These are phyloP conservation scores for Megalops cyprinoides DNA, from an alignment of 2,797 vertebrate species.

Conservation along the genomic window DNA sequence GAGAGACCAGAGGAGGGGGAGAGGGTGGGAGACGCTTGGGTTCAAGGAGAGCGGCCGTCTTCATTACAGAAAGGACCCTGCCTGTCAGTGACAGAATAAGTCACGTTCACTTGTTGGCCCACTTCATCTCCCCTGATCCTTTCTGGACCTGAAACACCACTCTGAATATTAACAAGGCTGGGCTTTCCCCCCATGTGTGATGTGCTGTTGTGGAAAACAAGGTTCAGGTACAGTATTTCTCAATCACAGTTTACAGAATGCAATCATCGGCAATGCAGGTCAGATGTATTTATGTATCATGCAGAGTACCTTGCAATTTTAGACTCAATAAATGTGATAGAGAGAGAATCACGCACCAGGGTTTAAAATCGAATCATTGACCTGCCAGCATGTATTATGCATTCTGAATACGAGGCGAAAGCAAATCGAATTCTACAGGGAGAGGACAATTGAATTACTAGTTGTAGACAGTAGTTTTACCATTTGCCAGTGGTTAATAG, in stretches of 20 bases:
- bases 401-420: not conserved
- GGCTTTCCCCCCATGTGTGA: slow-evolving; percentile 15
- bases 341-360: not conserved
- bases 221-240: slow-evolving; percentile 48
- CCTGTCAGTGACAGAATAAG: slow-evolving; percentile 25
- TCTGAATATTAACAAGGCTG: slow-evolving; percentile 58
- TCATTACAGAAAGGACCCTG: slow-evolving; percentile 6
- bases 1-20: not conserved
- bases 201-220: slow-evolving; percentile 32
- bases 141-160: slow-evolving; percentile 43
- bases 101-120: slow-evolving; percentile 39
- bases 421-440: not conserved
- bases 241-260: slow-evolving; percentile 49
- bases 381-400: slow-evolving; percentile 6
- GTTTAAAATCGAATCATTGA: slow-evolving; percentile 42
- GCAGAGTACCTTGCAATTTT: not conserved
- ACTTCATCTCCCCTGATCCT: slow-evolving; percentile 44
- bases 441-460: not conserved
- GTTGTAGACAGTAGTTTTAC: not conserved
- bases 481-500: not conserved
- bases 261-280: slow-evolving; percentile 36
- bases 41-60: slow-evolving; percentile 37
- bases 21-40: slow-evolving; percentile 25
- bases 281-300: slow-evolving; percentile 35
- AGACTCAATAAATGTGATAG: not conserved